phyloP scores from a whole-genome alignment of 2,888 invertebrate genomes.

The Epinotia brunnichana region DNA sequence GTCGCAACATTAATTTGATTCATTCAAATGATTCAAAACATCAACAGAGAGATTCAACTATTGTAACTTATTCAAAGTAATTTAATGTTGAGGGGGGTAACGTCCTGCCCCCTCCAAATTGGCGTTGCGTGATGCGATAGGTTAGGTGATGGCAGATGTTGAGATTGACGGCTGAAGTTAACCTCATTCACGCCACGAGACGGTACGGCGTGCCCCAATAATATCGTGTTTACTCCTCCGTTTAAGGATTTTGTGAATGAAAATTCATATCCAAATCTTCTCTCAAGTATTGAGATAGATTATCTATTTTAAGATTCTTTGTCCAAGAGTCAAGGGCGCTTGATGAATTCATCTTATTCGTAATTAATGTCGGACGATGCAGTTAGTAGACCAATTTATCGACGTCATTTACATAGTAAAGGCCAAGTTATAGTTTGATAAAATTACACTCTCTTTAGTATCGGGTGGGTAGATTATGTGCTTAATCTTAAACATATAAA shows the following conservation, averaged over 20 bases:
- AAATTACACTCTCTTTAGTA: slow-evolving; percentile 1
- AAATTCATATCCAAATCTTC: neutral
- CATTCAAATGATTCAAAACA: neutral
- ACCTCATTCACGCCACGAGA: slow-evolving; percentile 52
- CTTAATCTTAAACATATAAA: slow-evolving; percentile 1
- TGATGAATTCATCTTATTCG: neutral
- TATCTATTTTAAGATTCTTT: neutral
- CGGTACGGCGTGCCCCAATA: slow-evolving; percentile 20
- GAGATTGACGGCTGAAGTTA: slow-evolving; percentile 56
- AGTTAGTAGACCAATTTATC: neutral
- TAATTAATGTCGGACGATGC: neutral
- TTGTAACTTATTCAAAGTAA: slow-evolving; percentile 2
- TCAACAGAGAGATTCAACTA: slow-evolving; percentile 15
- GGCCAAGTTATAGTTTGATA: neutral
- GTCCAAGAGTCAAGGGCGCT: neutral
- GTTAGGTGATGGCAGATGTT: slow-evolving; percentile 51
- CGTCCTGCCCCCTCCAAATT: slow-evolving; percentile 32
- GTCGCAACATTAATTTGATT: neutral
- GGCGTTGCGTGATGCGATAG: slow-evolving; percentile 55
- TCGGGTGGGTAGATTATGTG: slow-evolving; percentile 2
- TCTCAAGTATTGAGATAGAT: neutral
- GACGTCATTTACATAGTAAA: neutral
- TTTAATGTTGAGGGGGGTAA: neutral
- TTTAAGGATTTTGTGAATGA: slow-evolving; percentile 17
- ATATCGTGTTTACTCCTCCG: slow-evolving; percentile 20